These are phyloP conservation scores for Petrosia ficiformis DNA, from an alignment of 37 sponge, comb jelly and placozoan genomes.

Conservation along the genomic window DNA sequence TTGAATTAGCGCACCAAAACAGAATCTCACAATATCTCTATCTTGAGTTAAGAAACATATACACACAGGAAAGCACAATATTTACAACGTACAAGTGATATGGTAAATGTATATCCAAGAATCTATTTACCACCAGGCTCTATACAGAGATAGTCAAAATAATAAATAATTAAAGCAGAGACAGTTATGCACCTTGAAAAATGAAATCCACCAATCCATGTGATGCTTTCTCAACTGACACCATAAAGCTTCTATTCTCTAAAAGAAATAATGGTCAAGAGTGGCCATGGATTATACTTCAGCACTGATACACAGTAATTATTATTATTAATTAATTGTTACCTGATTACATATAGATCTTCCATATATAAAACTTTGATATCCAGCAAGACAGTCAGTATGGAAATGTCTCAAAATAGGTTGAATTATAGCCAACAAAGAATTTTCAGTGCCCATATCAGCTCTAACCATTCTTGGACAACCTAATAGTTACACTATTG, in stretches of 20 bases:
- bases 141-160: background rate
- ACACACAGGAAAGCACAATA: background rate
- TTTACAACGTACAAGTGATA: background rate
- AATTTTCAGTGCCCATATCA: conserved; percentile 43
- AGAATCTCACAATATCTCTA: conserved; percentile 11
- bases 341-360: conserved; percentile 30
- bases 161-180: background rate
- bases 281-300: background rate
- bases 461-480: conserved; percentile 25
- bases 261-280: background rate
- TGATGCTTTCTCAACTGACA: background rate
- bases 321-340: background rate
- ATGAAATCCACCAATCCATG: conserved; percentile 22
- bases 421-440: conserved; percentile 11
- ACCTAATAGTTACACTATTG: conserved; percentile 8
- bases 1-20: conserved; percentile 18
- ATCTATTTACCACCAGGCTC: background rate
- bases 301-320: background rate
- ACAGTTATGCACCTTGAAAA: conserved; percentile 9
- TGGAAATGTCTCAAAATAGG: conserved; percentile 19
- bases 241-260: conserved; percentile 35
- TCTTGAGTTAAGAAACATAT: background rate
- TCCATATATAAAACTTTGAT: conserved; percentile 18
- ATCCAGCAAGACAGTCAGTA: conserved; percentile 3
- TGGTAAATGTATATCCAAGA: background rate